These are phyloP conservation scores for Aspiorhynchus laticeps DNA, from an alignment of 2,113 vertebrate genomes.

Conservation along the genomic window DNA sequence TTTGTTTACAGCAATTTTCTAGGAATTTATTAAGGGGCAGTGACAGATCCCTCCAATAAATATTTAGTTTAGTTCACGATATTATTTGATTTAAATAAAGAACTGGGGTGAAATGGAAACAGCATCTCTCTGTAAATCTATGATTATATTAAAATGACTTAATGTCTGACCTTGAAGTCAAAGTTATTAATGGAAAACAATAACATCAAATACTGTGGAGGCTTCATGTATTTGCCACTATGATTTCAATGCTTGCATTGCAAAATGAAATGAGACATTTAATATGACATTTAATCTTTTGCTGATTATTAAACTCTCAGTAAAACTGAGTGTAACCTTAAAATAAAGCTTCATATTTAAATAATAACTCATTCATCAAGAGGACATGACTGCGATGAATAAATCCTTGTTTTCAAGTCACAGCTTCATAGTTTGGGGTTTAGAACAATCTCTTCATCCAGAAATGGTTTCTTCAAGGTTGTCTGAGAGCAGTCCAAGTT, in stretches of 20 bases:
- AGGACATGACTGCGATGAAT: neutral
- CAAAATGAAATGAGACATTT: neutral
- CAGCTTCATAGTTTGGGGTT: neutral
- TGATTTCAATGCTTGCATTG: neutral
- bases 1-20: slow-evolving; percentile 26
- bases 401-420: neutral
- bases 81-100: neutral
- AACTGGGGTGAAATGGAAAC: neutral
- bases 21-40: neutral
- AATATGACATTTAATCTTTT: neutral
- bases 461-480: neutral
- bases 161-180: neutral
- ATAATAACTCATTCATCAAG: neutral
- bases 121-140: neutral
- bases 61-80: neutral
- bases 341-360: neutral
- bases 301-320: neutral
- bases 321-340: neutral
- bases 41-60: neutral
- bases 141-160: neutral
- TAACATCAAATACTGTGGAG: neutral
- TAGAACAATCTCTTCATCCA: neutral
- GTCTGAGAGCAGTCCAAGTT: neutral
- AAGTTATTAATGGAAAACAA: neutral
- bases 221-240: no score